These are phyloP conservation scores for Phymanthus crucifer DNA, from an alignment of 92 coral and sea anemone genomes.

Conservation along the genomic window DNA sequence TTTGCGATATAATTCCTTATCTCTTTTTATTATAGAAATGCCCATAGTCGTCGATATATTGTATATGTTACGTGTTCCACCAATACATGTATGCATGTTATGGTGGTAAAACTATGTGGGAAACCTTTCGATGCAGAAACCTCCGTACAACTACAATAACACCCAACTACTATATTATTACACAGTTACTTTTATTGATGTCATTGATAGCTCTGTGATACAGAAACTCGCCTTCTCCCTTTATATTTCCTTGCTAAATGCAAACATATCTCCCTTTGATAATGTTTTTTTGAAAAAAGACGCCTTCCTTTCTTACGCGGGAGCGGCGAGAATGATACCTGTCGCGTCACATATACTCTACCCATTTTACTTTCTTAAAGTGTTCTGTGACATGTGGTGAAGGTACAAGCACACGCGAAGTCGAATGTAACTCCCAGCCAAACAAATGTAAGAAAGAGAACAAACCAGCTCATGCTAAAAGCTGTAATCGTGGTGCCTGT, in stretches of 20 bases:
- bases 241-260: too few species aligned
- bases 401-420: slow-evolving; percentile 53
- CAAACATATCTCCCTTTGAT: too few species aligned
- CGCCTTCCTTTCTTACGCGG: too few species aligned
- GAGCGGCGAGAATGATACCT: neutral
- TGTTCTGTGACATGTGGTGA: slow-evolving; percentile 79
- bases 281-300: too few species aligned
- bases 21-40: too few species aligned
- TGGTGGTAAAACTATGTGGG: neutral
- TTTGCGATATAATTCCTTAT: neutral
- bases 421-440: slow-evolving; percentile 51
- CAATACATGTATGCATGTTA: too few species aligned
- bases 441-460: slow-evolving; percentile 15
- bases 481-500: slow-evolving; percentile 34
- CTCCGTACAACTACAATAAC: neutral
- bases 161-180: too few species aligned
- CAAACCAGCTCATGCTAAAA: slow-evolving; percentile 29
- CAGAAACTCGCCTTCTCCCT: neutral
- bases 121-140: neutral
- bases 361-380: slow-evolving; percentile 17
- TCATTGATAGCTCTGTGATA: neutral
- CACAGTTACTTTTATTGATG: neutral
- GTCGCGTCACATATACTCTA: neutral
- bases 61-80: too few species aligned
- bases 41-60: too few species aligned